A percentile compares a stretch with the other conserved stretches of the same genome.
phyloP scores from a whole-genome alignment of 2,888 invertebrate species.

The Coelinius sp. region DNA sequence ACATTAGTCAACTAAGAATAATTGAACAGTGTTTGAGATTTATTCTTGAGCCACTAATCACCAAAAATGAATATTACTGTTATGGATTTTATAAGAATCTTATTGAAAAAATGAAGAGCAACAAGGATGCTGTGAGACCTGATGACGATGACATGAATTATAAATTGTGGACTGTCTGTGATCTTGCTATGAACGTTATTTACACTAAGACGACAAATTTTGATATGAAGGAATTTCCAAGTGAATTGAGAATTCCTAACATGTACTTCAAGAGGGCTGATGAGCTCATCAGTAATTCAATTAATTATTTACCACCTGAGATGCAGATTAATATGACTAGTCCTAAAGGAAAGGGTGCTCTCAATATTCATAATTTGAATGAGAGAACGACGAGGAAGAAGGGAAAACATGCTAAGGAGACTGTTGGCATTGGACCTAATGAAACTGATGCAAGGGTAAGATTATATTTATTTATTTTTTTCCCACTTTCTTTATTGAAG shows the following conservation, averaged over 20 bases:
- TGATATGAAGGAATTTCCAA: slow-evolving; percentile 90
- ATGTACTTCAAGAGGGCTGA: slow-evolving; percentile 90
- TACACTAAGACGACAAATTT: slow-evolving; percentile 89
- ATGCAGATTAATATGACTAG: slow-evolving; percentile 76
- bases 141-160: slow-evolving; percentile 87
- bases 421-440: slow-evolving; percentile 73
- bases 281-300: slow-evolving; percentile 81
- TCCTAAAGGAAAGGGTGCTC: slow-evolving; percentile 64
- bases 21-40: slow-evolving; percentile 94
- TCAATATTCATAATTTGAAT: slow-evolving; percentile 68
- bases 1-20: slow-evolving; percentile 82
- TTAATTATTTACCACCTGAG: slow-evolving; percentile 87
- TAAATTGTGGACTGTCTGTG: slow-evolving; percentile 97
- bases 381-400: slow-evolving; percentile 68
- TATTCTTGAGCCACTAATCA: slow-evolving; percentile 93
- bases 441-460: slow-evolving; percentile 76
- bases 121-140: slow-evolving; percentile 89
- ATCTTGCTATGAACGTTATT: slow-evolving; percentile 92
- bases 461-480: slow-evolving; percentile 33
- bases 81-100: slow-evolving; percentile 96
- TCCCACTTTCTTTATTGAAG: slow-evolving; percentile 40
- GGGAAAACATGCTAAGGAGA: slow-evolving; percentile 71
- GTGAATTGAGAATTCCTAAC: slow-evolving; percentile 88
- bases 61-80: slow-evolving; percentile 93
- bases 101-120: slow-evolving; percentile 94